Percentiles rank a stretch among this genome's conserved stretches.
Conservation (phyloP, 2,888 invertebrate genomes). For the Alitta virens region DNA sequence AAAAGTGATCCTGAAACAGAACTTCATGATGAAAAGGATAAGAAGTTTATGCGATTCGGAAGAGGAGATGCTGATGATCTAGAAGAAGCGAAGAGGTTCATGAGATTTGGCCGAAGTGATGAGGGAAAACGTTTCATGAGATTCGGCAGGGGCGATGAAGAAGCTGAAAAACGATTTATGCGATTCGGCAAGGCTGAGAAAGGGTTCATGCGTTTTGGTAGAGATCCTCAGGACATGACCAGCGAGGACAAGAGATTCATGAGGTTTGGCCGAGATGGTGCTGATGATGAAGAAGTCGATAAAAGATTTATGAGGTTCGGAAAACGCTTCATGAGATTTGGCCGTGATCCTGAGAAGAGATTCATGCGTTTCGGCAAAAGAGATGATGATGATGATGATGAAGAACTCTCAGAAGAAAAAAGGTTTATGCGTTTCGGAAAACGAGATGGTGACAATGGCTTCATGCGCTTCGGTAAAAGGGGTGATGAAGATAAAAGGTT, state of each 20-base stretch:
- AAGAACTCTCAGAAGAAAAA: conserved; percentile 8
- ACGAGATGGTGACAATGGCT: conserved; percentile 5
- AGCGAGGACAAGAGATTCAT: conserved; percentile 13
- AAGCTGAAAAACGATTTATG: conserved; percentile 4
- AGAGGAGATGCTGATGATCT: conserved; percentile 19
- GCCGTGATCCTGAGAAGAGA: conserved; percentile 22
- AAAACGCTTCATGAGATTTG: conserved; percentile 16
- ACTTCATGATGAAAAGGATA: conserved; percentile 9
- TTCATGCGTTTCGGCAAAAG: conserved; percentile 30
- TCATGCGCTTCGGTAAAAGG: conserved; percentile 27
- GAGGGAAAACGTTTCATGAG: conserved; percentile 28
- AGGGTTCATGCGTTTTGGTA: conserved; percentile 22
- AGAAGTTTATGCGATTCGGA: conserved; percentile 37
- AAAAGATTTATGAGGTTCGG: conserved; percentile 21
- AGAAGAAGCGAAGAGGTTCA: conserved; percentile 11
- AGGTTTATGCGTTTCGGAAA: conserved; percentile 16
- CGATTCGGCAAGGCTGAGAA: conserved; percentile 17
- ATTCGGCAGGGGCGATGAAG: conserved; percentile 27
- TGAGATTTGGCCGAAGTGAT: conserved; percentile 29
- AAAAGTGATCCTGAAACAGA: conserved; percentile 33
- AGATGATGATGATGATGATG: conserved; percentile 17
- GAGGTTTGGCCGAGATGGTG: conserved; percentile 25
- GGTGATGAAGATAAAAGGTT: conserved; percentile 36
- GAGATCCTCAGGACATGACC: conserved; percentile 16
- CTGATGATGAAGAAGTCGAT: conserved; percentile 12